A percentile compares a stretch with the other conserved stretches of the same genome.
These are phyloP conservation scores for Neuroscelio doddi DNA, from an alignment of 2,888 invertebrate genomes.

Conservation along the genomic window DNA sequence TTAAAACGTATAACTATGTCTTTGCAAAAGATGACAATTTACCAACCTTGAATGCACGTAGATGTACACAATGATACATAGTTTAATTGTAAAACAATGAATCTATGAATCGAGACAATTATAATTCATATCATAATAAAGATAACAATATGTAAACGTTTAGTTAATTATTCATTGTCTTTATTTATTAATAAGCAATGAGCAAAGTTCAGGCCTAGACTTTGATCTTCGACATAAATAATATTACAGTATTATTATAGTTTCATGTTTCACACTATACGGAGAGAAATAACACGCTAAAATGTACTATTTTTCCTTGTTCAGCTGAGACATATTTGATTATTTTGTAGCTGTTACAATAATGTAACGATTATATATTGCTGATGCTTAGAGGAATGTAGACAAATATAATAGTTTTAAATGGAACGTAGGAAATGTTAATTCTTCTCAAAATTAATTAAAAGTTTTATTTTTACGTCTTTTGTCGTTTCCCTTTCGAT, in stretches of 20 bases:
- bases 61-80: slow-evolving; percentile 17
- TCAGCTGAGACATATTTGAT: no score
- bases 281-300: no score
- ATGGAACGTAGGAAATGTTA: no score
- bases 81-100: not conserved
- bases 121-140: slow-evolving; percentile 21
- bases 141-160: slow-evolving; percentile 3
- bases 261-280: no score
- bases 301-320: no score
- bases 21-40: slow-evolving; percentile 26
- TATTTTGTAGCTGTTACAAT: no score
- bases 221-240: not conserved
- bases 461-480: no score
- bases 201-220: slow-evolving; percentile 14
- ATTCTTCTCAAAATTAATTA: no score
- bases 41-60: slow-evolving; percentile 29
- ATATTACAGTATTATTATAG: not conserved
- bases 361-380: no score
- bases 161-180: not conserved
- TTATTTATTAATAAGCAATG: not conserved
- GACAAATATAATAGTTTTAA: no score
- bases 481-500: no score
- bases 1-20: slow-evolving; percentile 5
- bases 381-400: no score
- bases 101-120: slow-evolving; percentile 25